Base-by-base conservation (phyloP, 53 echinoderm and acorn worm species). In the Paelopatides confundens region DNA sequence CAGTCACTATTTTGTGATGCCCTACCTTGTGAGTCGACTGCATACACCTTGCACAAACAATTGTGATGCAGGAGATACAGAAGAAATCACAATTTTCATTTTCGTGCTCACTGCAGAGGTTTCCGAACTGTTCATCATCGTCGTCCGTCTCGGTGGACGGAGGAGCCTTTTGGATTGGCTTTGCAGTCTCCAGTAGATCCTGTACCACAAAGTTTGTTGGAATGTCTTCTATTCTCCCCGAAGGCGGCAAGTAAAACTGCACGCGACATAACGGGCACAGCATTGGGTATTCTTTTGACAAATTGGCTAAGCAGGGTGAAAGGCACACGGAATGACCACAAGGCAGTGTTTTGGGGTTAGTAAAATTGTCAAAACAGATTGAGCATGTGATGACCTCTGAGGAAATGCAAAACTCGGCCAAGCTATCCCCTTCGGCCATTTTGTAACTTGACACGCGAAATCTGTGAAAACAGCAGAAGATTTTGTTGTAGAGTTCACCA, bases 241-340 rank as follows among this genome's bases (percentile, higher is more conserved):
- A 76, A 0, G 27, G 46, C 1, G 76, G 76, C 1, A 76, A 23
- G 10, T 40, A 17, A 3, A 76, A 35, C 21, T 21, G 35, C 29
- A 24, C 29, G 0, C 76, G 76, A 47, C 76, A 76, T 10, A 76
- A 21, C 12, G 76, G 76, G 28, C 76, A 76, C 28, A 38, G 48
- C 43, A 39, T 76, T 40, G 23, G 46, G 28, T 39, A 21, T 36
- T 39, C 27, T 13, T 38, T 39, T n/a, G 39, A 76, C 10, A 76
- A 26, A 47, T 38, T 35, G 39, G 37, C 43, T 11, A 76, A 26
- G 27, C 76, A 76, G 2, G 76, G 76, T 10, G 38, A 36, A 0
- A 76, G 76, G 31, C 76, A 76, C 28, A 76, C 23, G 8, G 76
- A 76, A 24, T 76, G 76, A 48, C 76, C 76, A 15, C 76, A 76